Base-by-base conservation (phyloP, 2,888 invertebrate genomes). In the Strigamia maritima region DNA sequence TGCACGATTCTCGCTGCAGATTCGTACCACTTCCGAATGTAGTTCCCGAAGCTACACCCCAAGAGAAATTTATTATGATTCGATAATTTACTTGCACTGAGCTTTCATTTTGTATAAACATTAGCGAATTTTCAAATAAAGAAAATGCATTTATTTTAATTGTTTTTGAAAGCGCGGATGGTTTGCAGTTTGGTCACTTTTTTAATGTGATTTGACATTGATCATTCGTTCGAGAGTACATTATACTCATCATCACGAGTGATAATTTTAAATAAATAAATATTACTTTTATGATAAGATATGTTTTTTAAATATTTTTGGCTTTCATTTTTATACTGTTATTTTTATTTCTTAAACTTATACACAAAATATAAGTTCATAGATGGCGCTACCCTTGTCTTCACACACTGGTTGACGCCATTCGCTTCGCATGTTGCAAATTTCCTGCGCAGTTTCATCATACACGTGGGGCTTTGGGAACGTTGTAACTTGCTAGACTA, bases 1-100 rank as follows among this genome's bases (percentile, higher is more conserved):
- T n/a, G 70, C 70, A 70, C 70, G 28, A 70, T 28, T 70, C 70
- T 70, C 28, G 70, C 70, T 26, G n/a, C 28, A 70, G 70, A 70
- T 70, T 28, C 70, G 28, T 70, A 28, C 70, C 26, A 70, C 70
- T 70, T 70, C 70, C 70, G 70, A 70, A 70, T 70, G 70, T 70
- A 70, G 70, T 70, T 26, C 70, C 70, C 19, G 8, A n/a, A 8
- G 22, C 8, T 54, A 54, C 3, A 54, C 19, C 4, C 16, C 19
- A 6, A 7, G 19, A 54, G 19, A 7, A 1, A 54, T 3, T 22
- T 54, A n/a, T 70, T 24, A 1, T 10, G 12, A 14, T 28, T 70
- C 28, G 16, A 12, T 70, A 70, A 3, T 26, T 70, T 7, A 70
- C 28, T 26, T 70, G 70, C 14, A 28, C 14, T 26, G 24, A 70